These are phyloP conservation scores for Clarias pachynema DNA, from an alignment of 2,797 vertebrate species.

Conservation along the genomic window DNA sequence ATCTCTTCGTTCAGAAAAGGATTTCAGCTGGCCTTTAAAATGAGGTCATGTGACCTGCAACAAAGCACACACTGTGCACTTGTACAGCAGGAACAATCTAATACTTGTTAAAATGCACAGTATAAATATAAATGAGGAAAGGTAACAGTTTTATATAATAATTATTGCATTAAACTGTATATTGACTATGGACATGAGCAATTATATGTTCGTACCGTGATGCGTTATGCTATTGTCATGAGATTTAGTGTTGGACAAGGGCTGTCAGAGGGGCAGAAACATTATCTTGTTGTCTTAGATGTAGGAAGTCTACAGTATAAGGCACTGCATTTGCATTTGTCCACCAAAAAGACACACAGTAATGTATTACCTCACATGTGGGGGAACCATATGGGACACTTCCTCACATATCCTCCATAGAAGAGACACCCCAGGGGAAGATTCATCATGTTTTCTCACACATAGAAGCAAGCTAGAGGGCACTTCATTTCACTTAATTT, in stretches of 20 bases:
- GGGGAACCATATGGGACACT: neutral
- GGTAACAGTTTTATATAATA: neutral
- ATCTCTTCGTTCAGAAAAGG: conserved; percentile 23
- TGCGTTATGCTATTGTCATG: neutral
- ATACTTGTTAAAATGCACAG: neutral
- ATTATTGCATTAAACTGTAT: neutral
- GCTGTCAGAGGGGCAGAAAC: neutral
- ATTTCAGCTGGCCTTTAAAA: conserved; percentile 17
- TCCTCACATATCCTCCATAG: neutral
- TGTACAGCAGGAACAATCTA: neutral
- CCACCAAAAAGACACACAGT: neutral
- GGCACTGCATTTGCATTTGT: neutral
- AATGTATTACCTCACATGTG: neutral
- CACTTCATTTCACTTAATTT: neutral
- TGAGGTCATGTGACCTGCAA: conserved; percentile 22
- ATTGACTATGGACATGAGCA: neutral
- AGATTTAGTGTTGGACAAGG: neutral
- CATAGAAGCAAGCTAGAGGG: neutral
- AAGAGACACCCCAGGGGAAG: neutral
- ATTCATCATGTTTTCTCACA: neutral
- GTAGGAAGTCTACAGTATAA: neutral
- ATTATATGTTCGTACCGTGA: neutral
- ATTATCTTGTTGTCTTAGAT: neutral
- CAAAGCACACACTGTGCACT: conserved; percentile 18
- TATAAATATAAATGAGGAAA: neutral